Evolutionary conservation across 53 echinoderm and acorn worm species (phyloP).

Genomic region (Echinarachnius parma): DNA sequence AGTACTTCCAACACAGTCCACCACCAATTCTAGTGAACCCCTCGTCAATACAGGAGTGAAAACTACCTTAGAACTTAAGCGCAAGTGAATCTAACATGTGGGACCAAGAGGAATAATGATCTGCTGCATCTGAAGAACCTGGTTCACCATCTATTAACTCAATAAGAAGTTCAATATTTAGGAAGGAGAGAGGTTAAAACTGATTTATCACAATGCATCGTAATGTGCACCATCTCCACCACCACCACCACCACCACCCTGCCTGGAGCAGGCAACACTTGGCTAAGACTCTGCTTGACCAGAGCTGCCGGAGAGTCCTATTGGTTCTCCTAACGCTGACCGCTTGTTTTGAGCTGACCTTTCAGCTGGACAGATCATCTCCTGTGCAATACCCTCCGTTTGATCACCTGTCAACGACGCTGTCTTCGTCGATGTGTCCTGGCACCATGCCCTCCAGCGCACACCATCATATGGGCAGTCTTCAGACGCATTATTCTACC

Average conservation of each 20-base stretch:
- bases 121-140: no score
- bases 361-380: conserved; percentile 43
- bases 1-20: no score
- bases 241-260: not conserved
- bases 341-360: conserved; percentile 30
- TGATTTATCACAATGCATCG: no score
- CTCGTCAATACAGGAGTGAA: no score
- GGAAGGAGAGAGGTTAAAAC: no score
- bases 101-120: no score
- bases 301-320: conserved; percentile 26
- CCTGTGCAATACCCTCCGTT: conserved; percentile 28
- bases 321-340: conserved; percentile 16
- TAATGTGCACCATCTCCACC: not conserved
- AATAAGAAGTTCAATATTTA: no score
- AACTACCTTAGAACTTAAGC: no score
- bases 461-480: not conserved
- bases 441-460: not conserved
- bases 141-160: no score
- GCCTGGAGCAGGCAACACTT: not conserved
- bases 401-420: not conserved
- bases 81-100: no score
- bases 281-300: not conserved
- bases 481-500: conserved; percentile 14
- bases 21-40: no score
- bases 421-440: conserved; percentile 27